Conservation (phyloP, 2,888 invertebrate genomes). For the Nasonia oneida region DNA sequence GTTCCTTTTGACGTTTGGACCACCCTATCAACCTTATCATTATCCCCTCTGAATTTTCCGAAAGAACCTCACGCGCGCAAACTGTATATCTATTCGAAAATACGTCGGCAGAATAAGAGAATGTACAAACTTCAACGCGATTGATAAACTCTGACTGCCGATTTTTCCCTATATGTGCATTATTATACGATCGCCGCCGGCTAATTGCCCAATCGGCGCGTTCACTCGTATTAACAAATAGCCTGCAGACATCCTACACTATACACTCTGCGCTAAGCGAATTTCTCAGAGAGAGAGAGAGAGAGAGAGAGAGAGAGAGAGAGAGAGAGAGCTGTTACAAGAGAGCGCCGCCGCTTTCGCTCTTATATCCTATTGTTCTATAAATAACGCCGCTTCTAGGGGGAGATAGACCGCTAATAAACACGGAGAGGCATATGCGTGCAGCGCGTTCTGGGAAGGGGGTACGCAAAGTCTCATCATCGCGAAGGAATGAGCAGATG, state of each 20-base stretch:
- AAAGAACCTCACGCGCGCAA: no score
- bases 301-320: no score
- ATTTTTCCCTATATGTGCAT: not conserved
- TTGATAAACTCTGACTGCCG: not conserved
- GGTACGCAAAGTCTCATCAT: no score
- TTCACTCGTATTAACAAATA: not conserved
- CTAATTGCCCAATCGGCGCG: constrained; percentile 11
- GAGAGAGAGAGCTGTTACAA: not conserved
- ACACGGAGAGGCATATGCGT: not conserved
- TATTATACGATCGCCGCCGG: not conserved
- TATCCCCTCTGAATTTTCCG: no score
- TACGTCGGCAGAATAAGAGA: not conserved
- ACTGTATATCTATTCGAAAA: no score
- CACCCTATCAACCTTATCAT: no score
- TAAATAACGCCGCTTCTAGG: not conserved
- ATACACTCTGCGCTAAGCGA: not conserved
- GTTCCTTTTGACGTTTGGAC: no score
- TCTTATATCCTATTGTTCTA: constrained; percentile 10
- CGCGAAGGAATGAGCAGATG: no score
- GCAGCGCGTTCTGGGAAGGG: not conserved
- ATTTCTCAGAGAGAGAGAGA: not conserved
- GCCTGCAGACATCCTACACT: not conserved
- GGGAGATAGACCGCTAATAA: constrained; percentile 19
- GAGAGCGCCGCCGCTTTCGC: not conserved
- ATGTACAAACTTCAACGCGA: not conserved